Base-by-base conservation (phyloP, 2,113 vertebrate genomes). In the Pavo muticus region DNA sequence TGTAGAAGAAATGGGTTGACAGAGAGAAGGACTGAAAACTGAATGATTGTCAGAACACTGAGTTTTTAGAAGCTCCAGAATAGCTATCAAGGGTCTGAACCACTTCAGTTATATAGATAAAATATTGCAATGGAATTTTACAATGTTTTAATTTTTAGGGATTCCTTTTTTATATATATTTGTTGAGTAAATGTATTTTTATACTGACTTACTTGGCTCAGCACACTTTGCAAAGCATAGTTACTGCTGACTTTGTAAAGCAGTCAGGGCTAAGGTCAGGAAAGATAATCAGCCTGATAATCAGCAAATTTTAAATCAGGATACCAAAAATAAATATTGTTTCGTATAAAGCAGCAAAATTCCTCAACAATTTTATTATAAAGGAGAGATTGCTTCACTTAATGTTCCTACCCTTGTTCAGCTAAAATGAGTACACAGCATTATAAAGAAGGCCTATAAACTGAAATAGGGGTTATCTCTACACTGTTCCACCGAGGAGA, bases 101-200 rank as follows among this genome's bases (percentile, higher is more conserved):
- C 1, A 18, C 27, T 48, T 81, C 3, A 32, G 0, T 45, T 67
- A n/a, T 15, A 3, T 56, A 47, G 60, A 73, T 52, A 85, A 71
- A 68, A 44, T 79, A 57, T 59, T 89, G 63, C 27, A 77, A 48
- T 0, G 4, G 21, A 45, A 70, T 65, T 86, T 4, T 80, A 25
- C 10, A 47, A 52, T 14, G 12, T 29, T 56, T 88, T 57, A 17
- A 47, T 80, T 73, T 20, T 56, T 3, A 63, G 47, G 44, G 1
- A 2, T 15, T 65, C 11, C 21, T 21, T 61, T 76, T 24, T 94
- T 91, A 14, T 68, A 37, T 27, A 4, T 27, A 8, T 93, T 12
- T 96, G 69, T 69, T 96, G 81, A 97, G 84, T 86, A 95, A 96
- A 93, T 87, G 21, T n/a, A 89, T 95, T 95, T 97, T 86, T 80